These are phyloP conservation scores for Mayetiola destructor DNA, from an alignment of 2,888 invertebrate species.

Conservation along the genomic window DNA sequence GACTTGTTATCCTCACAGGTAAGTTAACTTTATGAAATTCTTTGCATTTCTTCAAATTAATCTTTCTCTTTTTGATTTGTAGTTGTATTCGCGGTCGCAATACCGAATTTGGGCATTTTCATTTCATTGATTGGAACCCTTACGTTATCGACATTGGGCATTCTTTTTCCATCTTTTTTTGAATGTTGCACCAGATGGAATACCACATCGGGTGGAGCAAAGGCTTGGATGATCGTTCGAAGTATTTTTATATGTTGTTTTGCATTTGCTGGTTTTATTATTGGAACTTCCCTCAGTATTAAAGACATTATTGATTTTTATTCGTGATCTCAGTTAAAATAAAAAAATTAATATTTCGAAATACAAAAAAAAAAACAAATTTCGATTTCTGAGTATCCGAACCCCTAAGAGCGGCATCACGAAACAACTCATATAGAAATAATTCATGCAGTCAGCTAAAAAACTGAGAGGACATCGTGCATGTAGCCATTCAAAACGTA, in stretches of 20 bases:
- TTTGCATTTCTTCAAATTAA: too few relatives aligned
- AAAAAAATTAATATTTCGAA: too few relatives aligned
- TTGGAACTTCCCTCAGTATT: conserved; percentile 52
- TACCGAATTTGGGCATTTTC: conserved; percentile 72
- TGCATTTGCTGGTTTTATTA: conserved; percentile 49
- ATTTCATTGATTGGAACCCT: conserved; percentile 76
- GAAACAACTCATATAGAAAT: too few relatives aligned
- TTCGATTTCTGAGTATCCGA: too few relatives aligned
- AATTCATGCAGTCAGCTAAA: too few relatives aligned
- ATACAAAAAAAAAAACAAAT: too few relatives aligned
- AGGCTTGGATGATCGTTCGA: conserved; percentile 44
- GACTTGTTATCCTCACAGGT: conserved; percentile 40
- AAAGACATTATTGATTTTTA: conserved; percentile 12
- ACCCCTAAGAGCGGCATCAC: too few relatives aligned
- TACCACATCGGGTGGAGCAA: conserved; percentile 40
- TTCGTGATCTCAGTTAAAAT: too few relatives aligned
- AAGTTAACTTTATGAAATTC: background rate
- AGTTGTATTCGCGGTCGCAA: conserved; percentile 74
- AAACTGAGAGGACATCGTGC: too few relatives aligned
- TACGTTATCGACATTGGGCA: conserved; percentile 72
- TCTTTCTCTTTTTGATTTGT: too few relatives aligned
- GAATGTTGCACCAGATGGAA: conserved; percentile 73
- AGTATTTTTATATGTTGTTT: conserved; percentile 48
- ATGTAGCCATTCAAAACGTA: too few relatives aligned
- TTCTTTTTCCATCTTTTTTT: conserved; percentile 81